Evolutionary conservation across 2,888 invertebrate genomes (phyloP).

Genomic region (Calameuta idolon): DNA sequence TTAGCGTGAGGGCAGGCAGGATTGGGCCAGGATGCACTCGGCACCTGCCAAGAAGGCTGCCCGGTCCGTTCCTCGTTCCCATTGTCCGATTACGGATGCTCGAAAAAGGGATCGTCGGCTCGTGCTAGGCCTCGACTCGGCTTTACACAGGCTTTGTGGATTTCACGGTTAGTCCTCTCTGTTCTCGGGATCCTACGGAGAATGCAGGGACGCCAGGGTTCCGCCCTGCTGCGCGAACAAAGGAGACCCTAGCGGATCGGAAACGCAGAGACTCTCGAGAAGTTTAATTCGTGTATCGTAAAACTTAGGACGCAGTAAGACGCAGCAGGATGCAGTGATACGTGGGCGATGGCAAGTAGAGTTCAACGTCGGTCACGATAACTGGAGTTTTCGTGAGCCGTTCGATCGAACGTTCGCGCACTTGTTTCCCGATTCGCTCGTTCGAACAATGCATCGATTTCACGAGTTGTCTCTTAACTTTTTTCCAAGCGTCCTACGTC

Average conservation of each 20-base stretch:
- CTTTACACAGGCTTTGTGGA: conserved; percentile 5
- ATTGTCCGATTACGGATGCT: background rate
- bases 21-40: background rate
- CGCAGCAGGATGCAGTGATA: background rate
- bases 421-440: background rate
- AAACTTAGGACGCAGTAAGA: background rate
- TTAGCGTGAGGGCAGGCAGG: background rate
- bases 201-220: background rate
- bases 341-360: background rate
- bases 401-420: background rate
- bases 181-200: background rate
- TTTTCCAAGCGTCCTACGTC: conserved; percentile 34
- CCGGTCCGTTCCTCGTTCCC: background rate
- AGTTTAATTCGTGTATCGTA: background rate
- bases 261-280: background rate
- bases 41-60: background rate
- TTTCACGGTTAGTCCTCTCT: conserved; percentile 4
- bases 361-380: background rate
- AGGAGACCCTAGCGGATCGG: background rate
- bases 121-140: conserved; percentile 1
- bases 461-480: conserved; percentile 37
- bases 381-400: background rate
- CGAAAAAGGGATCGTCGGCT: background rate
- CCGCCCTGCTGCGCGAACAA: background rate
- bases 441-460: conserved; percentile 40